Conservation (phyloP, 2,797 vertebrate genomes). For the Morus bassanus region DNA sequence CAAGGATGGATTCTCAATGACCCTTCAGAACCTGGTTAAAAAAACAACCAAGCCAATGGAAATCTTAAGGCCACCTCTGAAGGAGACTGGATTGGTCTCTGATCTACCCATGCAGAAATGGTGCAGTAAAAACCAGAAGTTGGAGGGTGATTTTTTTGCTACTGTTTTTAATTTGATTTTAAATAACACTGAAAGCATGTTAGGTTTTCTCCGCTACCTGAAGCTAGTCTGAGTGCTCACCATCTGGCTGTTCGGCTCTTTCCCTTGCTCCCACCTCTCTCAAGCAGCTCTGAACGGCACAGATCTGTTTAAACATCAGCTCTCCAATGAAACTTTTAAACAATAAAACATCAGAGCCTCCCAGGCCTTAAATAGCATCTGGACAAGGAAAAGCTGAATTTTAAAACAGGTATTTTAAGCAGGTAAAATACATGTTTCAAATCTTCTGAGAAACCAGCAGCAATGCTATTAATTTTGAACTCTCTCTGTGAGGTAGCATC, state of each 20-base stretch:
- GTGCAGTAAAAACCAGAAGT: neutral
- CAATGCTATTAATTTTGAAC: neutral
- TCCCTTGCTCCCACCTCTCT: neutral
- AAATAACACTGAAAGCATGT: neutral
- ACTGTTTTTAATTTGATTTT: constrained; percentile 1
- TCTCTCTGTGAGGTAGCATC: neutral
- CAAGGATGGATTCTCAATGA: neutral
- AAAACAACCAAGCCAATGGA: neutral
- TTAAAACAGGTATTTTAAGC: neutral
- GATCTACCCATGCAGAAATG: neutral
- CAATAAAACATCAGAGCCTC: neutral
- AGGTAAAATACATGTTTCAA: neutral
- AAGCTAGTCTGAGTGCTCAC: constrained; percentile 4
- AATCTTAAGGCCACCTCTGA: neutral
- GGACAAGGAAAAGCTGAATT: neutral
- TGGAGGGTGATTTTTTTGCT: neutral
- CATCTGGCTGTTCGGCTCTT: neutral
- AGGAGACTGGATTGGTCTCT: neutral
- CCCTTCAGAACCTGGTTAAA: neutral
- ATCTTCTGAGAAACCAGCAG: neutral
- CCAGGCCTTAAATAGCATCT: neutral
- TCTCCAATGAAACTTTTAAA: neutral
- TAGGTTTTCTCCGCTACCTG: constrained; percentile 19
- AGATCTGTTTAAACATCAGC: neutral
- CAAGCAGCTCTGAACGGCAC: neutral